Evolutionary conservation across 37 sponge, comb jelly and placozoan species (phyloP).

Genomic region (Ianthella basta): DNA sequence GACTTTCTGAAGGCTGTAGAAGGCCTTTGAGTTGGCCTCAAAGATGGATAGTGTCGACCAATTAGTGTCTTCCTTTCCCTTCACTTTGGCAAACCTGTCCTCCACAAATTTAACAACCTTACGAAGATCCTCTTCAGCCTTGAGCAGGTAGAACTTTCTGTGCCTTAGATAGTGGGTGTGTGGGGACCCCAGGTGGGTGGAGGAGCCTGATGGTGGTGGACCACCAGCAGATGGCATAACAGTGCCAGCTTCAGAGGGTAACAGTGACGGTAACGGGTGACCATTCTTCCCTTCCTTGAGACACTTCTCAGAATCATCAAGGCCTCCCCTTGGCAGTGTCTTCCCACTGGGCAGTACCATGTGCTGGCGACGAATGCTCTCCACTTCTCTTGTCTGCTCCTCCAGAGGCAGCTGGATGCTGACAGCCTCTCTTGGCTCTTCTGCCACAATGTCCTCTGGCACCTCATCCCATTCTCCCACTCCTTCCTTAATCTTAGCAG

Average conservation of each 20-base stretch:
- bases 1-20: slow-evolving; percentile 62
- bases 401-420: background rate
- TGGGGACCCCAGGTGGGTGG: background rate
- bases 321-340: background rate
- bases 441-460: slow-evolving; percentile 5
- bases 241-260: no score
- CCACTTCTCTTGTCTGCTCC: background rate
- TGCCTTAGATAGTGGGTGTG: background rate
- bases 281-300: no score
- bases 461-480: slow-evolving; percentile 26
- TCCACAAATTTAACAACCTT: slow-evolving; percentile 50
- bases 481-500: slow-evolving; percentile 2
- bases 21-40: slow-evolving; percentile 67
- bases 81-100: slow-evolving; percentile 44
- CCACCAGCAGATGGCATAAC: no score
- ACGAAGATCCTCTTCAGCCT: slow-evolving; percentile 50
- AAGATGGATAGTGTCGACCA: slow-evolving; percentile 61
- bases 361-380: background rate
- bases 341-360: slow-evolving; percentile 1
- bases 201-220: no score
- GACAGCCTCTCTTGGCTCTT: background rate
- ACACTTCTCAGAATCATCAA: background rate
- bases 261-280: no score
- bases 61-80: slow-evolving; percentile 48
- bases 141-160: slow-evolving; percentile 44